A percentile compares a stretch with the other conserved stretches of the same genome.
phyloP scores from a whole-genome alignment of 2,888 invertebrate genomes.

The Drosophila affinis region DNA sequence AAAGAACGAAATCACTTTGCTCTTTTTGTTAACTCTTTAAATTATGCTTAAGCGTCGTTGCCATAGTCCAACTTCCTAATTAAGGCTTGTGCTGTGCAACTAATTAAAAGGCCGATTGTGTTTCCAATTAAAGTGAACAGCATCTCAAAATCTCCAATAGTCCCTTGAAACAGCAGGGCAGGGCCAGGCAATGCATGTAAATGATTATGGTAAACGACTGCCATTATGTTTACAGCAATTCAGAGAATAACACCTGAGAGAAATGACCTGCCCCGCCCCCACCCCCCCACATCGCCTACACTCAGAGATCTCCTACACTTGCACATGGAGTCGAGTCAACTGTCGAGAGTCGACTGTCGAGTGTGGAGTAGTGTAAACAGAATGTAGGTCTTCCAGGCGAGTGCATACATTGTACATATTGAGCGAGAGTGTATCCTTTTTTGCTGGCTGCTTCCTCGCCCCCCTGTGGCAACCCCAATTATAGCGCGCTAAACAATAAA shows the following conservation, averaged over 20 bases:
- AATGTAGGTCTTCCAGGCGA: constrained; percentile 73
- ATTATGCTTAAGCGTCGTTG: neutral
- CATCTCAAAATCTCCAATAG: too few species aligned
- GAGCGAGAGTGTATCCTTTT: constrained; percentile 34
- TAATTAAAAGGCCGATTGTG: too few species aligned
- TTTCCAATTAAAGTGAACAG: too few species aligned
- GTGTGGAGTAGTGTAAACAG: constrained; percentile 33
- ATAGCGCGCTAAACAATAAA: constrained; percentile 75
- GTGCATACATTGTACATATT: constrained; percentile 58
- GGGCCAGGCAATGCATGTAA: neutral
- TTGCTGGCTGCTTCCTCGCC: constrained; percentile 21
- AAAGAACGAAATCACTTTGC: too few species aligned
- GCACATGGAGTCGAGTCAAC: constrained; percentile 2
- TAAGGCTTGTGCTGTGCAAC: neutral
- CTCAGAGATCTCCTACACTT: neutral
- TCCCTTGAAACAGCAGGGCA: neutral
- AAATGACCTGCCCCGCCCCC: neutral
- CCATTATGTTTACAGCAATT: neutral
- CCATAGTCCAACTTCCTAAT: neutral
- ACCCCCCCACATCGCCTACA: neutral
- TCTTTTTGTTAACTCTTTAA: too few species aligned
- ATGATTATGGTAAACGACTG: neutral
- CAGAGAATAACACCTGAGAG: neutral
- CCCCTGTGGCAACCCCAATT: constrained; percentile 67
- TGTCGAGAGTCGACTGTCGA: neutral